These are phyloP conservation scores for Xylocampa areola DNA, from an alignment of 2,888 invertebrate genomes.

Conservation along the genomic window DNA sequence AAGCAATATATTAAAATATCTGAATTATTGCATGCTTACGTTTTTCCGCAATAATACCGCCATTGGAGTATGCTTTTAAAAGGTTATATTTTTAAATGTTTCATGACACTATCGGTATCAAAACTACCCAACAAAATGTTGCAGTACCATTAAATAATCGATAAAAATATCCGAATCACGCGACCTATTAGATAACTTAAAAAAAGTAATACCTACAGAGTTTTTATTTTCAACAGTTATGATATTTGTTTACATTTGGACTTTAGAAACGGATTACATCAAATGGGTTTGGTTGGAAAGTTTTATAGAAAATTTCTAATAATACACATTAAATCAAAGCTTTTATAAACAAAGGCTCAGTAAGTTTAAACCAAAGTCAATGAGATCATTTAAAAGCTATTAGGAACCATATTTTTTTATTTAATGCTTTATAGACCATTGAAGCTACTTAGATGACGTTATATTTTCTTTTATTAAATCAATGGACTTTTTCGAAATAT, in stretches of 20 bases:
- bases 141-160: constrained; percentile 56
- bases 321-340: neutral
- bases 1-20: constrained; percentile 1
- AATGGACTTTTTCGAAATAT: neutral
- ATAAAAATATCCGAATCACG: constrained; percentile 46
- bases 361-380: constrained; percentile 14
- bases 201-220: too few species aligned
- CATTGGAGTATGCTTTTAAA: constrained; percentile 31
- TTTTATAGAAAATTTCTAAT: neutral
- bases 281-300: neutral
- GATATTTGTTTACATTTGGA: too few species aligned
- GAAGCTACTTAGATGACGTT: constrained; percentile 2
- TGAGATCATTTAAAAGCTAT: constrained; percentile 39
- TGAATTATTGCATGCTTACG: neutral
- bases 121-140: constrained; percentile 55
- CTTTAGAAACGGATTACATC: constrained; percentile 6
- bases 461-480: constrained; percentile 12
- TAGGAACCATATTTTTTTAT: constrained; percentile 24
- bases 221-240: too few species aligned
- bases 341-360: constrained; percentile 3
- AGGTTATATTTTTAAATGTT: constrained; percentile 27
- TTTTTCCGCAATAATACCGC: neutral
- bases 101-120: constrained; percentile 46
- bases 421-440: constrained; percentile 23
- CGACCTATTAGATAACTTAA: constrained; percentile 26